Evolutionary conservation across 1,140 invertebrate genomes (phyloP).

Genomic region (Megalonaias nervosa): DNA sequence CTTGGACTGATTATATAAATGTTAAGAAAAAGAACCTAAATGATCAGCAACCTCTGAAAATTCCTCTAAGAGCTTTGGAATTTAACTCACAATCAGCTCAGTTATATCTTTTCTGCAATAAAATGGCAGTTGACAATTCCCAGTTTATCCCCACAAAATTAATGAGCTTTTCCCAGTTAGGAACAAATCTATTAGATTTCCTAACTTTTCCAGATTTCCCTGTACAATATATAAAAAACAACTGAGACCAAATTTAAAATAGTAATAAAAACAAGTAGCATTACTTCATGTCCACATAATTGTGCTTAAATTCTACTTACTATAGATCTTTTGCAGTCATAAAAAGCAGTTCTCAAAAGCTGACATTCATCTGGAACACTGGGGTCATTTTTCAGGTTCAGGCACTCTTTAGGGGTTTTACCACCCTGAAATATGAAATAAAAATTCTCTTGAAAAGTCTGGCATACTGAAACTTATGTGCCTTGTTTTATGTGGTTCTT

Average conservation of each 20-base stretch:
- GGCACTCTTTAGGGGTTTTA: conserved; percentile 27
- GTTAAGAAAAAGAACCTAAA: too few relatives aligned
- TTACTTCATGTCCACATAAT: neutral
- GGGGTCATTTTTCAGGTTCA: conserved; percentile 1
- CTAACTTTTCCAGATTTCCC: neutral
- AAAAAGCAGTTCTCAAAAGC: neutral
- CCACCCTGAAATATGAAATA: conserved; percentile 13
- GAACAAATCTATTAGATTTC: neutral
- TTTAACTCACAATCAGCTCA: too few relatives aligned
- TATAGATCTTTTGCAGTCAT: conserved; percentile 25
- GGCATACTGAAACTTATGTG: neutral
- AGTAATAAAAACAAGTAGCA: neutral
- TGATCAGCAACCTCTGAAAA: too few relatives aligned
- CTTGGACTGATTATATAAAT: too few relatives aligned
- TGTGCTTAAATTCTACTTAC: conserved; percentile 1
- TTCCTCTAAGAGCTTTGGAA: too few relatives aligned
- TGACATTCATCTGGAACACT: conserved; percentile 29
- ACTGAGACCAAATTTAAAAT: neutral
- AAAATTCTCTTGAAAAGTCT: neutral
- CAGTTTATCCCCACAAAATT: neutral
- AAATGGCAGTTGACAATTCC: too few relatives aligned
- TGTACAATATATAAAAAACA: neutral
- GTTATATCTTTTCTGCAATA: too few relatives aligned
- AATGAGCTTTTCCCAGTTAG: neutral
- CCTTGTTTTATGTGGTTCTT: neutral